Percentiles rank a stretch among this genome's conserved stretches.
Evolutionary conservation across 2,888 invertebrate species (phyloP).

Genomic region (Alloplasta piceator): DNA sequence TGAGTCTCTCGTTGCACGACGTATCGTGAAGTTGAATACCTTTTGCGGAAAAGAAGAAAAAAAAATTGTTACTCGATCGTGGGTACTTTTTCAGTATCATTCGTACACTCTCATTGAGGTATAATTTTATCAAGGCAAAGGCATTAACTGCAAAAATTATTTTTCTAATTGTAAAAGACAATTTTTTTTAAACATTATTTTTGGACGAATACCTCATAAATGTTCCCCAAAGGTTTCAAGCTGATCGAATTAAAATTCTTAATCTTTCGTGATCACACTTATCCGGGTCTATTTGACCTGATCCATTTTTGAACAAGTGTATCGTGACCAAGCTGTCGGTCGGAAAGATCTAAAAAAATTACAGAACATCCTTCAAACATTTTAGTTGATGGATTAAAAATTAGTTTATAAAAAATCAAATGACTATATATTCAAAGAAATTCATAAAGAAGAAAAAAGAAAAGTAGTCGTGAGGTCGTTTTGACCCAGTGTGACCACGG

Average conservation of each 20-base stretch:
- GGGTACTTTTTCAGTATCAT: too few relatives aligned
- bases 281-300: too few relatives aligned
- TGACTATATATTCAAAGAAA: too few relatives aligned
- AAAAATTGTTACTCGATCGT: not conserved
- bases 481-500: too few relatives aligned
- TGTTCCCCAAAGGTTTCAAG: not conserved
- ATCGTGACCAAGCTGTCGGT: too few relatives aligned
- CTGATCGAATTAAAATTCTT: not conserved
- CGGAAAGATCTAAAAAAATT: too few relatives aligned
- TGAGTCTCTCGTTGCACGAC: not conserved
- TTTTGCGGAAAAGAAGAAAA: not conserved
- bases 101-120: not conserved
- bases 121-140: not conserved
- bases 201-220: not conserved
- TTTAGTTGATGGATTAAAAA: too few relatives aligned
- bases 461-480: too few relatives aligned
- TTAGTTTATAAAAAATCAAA: too few relatives aligned
- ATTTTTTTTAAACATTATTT: not conserved
- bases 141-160: not conserved
- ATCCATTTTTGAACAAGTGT: too few relatives aligned
- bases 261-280: not conserved
- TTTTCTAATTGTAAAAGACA: not conserved
- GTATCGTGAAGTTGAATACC: not conserved
- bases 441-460: too few relatives aligned
- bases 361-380: too few relatives aligned